Percentiles rank a stretch among this genome's conserved stretches.
Evolutionary conservation across 2,797 vertebrate genomes (phyloP).

Genomic region (Onychomys arenicola): DNA sequence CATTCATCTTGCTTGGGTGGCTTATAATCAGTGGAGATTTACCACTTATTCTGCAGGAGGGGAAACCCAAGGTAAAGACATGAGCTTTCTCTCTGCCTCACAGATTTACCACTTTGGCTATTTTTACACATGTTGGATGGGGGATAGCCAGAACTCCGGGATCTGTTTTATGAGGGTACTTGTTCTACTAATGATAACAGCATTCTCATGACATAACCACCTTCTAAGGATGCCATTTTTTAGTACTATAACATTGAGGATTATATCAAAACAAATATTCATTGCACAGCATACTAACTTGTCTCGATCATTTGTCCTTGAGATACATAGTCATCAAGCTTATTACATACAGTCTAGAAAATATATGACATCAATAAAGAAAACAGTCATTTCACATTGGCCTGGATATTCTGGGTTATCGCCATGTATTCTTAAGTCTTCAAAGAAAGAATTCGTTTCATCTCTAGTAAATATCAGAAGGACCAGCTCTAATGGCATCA

Average conservation of each 20-base stretch:
- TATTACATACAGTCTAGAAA: not conserved
- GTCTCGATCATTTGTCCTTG: not conserved
- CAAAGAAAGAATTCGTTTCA: not conserved
- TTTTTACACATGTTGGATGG: not conserved
- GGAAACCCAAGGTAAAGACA: not conserved
- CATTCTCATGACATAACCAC: not conserved
- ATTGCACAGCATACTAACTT: not conserved
- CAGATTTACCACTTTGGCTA: not conserved
- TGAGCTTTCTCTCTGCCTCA: not conserved
- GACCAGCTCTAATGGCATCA: not conserved
- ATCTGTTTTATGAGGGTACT: not conserved
- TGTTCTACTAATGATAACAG: not conserved
- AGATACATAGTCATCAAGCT: not conserved
- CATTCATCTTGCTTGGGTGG: not conserved
- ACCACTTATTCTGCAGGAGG: not conserved
- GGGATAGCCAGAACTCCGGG: not conserved
- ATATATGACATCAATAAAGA: not conserved
- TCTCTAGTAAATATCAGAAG: not conserved
- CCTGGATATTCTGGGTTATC: not conserved
- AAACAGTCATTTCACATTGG: not conserved
- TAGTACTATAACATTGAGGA: not conserved
- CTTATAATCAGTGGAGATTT: not conserved
- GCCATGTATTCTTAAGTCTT: not conserved
- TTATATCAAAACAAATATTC: not conserved
- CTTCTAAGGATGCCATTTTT: not conserved